Conservation (phyloP, 1,140 invertebrate genomes). For the Pogonus chalceus region DNA sequence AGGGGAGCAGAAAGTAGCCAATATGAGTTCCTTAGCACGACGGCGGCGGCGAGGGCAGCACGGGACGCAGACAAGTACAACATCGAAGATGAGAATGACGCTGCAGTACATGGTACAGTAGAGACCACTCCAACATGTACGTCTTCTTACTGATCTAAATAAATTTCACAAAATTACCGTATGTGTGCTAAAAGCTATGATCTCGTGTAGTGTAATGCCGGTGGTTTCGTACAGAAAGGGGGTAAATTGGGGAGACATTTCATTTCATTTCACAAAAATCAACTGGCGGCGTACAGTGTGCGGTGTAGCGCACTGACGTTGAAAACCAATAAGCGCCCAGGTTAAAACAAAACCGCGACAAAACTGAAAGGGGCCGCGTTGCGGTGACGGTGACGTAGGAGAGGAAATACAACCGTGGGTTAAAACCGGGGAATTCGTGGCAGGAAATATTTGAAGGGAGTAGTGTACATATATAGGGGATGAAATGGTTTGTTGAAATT, state of each 20-base stretch:
- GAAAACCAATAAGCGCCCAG: not conserved
- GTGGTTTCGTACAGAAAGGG: too few species aligned
- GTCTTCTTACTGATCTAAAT: too few species aligned
- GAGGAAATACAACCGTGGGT: not conserved
- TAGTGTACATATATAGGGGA: not conserved
- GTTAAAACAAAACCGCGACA: not conserved
- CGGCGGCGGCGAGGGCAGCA: not conserved
- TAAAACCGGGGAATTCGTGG: not conserved
- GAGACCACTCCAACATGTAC: too few species aligned
- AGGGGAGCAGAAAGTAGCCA: constrained; percentile 32
- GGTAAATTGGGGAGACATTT: not conserved
- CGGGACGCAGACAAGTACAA: too few species aligned
- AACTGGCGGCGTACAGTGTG: not conserved
- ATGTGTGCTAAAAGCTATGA: too few species aligned
- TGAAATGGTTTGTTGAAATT: not conserved
- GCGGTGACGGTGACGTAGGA: not conserved
- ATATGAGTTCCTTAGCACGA: constrained; percentile 29
- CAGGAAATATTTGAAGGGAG: not conserved
- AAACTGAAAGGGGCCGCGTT: not conserved
- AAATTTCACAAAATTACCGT: too few species aligned
- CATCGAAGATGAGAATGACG: too few species aligned
- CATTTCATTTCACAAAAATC: not conserved
- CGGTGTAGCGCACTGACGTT: not conserved
- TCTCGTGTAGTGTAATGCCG: too few species aligned
- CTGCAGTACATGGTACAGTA: too few species aligned